phyloP scores from a whole-genome alignment of 1,140 invertebrate genomes.

The Euglossa dilemma region DNA sequence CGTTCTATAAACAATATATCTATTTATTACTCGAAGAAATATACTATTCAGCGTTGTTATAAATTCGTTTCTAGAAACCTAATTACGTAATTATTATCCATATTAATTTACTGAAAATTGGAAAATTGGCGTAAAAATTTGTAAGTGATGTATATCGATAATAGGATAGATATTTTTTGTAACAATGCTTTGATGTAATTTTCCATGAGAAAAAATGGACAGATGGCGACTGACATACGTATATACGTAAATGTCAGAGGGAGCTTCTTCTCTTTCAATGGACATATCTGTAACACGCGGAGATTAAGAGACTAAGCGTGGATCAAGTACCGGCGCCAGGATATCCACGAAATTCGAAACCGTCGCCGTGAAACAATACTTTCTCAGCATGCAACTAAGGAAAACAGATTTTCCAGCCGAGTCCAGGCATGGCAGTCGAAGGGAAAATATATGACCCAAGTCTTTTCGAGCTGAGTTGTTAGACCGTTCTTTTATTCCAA shows the following conservation, averaged over 20 bases:
- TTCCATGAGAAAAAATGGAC: not conserved
- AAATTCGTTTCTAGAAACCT: no score
- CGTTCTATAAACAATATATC: no score
- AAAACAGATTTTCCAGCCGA: constrained; percentile 19
- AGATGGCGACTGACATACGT: not conserved
- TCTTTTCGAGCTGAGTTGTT: not conserved
- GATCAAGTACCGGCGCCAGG: constrained; percentile 58
- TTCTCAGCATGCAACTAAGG: constrained; percentile 21
- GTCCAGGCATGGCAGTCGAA: not conserved
- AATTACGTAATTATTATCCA: no score
- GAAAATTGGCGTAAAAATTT: no score
- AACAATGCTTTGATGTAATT: not conserved
- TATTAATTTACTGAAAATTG: no score
- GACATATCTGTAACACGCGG: constrained; percentile 27
- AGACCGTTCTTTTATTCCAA: no score
- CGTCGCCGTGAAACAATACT: constrained; percentile 45
- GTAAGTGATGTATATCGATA: no score
- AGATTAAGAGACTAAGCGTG: constrained; percentile 21
- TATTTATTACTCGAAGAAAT: no score
- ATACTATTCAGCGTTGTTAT: no score
- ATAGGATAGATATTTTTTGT: no score
- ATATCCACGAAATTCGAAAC: constrained; percentile 58
- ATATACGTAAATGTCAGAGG: not conserved
- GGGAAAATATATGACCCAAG: not conserved
- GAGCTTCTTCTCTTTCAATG: constrained; percentile 6